Conservation (phyloP, 2,113 vertebrate species). For the Tonatia bakeri region DNA sequence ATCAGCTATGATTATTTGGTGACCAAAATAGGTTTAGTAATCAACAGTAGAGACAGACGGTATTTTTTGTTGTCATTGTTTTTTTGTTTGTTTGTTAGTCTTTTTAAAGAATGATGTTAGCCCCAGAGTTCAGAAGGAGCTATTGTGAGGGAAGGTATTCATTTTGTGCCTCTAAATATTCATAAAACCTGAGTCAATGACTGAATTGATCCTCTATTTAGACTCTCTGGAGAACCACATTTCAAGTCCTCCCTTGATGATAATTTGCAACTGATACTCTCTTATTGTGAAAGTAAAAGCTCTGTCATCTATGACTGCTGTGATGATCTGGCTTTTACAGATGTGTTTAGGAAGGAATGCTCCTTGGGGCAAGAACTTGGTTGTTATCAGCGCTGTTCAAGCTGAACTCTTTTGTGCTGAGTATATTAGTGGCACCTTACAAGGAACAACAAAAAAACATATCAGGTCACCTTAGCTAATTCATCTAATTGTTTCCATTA, state of each 20-base stretch:
- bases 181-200: neutral
- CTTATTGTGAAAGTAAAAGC: conserved; percentile 23
- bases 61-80: neutral
- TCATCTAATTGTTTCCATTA: conserved; percentile 66
- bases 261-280: neutral
- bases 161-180: conserved; percentile 34
- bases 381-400: conserved; percentile 28
- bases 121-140: neutral
- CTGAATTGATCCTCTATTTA: neutral
- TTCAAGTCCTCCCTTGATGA: conserved; percentile 4
- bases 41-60: neutral
- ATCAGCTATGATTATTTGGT: neutral
- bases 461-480: conserved; percentile 65
- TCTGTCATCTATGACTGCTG: neutral
- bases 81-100: neutral
- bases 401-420: conserved; percentile 2
- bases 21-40: neutral
- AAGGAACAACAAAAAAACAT: conserved; percentile 31
- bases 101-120: neutral
- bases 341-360: conserved; percentile 45
- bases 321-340: conserved; percentile 48
- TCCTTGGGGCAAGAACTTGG: conserved; percentile 49
- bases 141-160: neutral
- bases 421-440: neutral
- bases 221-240: neutral